phyloP scores from a whole-genome alignment of 2,888 invertebrate species.

The Clunio marinus region DNA sequence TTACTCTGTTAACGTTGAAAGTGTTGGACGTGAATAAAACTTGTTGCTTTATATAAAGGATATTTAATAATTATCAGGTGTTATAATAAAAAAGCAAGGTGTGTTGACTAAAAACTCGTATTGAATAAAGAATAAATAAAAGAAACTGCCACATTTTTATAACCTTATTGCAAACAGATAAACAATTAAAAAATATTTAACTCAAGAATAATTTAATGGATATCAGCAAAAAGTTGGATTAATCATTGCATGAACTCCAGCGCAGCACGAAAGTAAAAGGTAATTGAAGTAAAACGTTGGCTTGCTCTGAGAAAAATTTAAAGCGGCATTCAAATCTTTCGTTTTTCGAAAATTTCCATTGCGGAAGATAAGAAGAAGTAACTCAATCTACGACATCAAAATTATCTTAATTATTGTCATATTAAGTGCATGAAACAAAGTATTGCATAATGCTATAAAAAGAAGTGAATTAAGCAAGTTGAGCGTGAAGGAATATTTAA shows the following conservation, averaged over 20 bases:
- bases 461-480: not conserved
- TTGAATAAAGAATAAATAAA: no score
- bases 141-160: no score
- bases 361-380: not conserved
- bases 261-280: conserved; percentile 1
- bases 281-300: not conserved
- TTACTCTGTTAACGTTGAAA: conserved; percentile 11
- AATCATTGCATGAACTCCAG: conserved; percentile 6
- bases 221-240: conserved; percentile 6
- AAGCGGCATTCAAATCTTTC: conserved; percentile 22
- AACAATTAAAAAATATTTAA: no score
- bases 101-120: no score
- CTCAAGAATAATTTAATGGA: not conserved
- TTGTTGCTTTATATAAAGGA: not conserved
- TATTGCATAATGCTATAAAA: not conserved
- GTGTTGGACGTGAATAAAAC: not conserved
- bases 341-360: not conserved
- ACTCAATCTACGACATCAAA: not conserved
- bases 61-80: not conserved
- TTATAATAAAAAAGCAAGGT: no score
- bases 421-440: not conserved
- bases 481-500: not conserved
- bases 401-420: not conserved
- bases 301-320: not conserved
- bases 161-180: no score